phyloP scores from a whole-genome alignment of 2,113 vertebrate species.

The Maccullochella peelii region DNA sequence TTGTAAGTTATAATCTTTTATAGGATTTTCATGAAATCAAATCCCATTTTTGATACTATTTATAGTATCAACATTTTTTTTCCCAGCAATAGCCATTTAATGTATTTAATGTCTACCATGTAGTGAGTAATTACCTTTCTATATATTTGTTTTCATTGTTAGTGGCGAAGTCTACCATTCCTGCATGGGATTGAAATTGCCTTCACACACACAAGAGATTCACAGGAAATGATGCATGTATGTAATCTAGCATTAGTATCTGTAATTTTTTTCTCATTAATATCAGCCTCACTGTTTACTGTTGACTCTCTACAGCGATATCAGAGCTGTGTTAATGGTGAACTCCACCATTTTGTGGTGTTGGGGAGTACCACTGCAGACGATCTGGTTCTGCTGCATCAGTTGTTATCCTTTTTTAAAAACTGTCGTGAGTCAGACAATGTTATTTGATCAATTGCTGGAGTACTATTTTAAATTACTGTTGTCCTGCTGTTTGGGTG shows the following conservation, averaged over 20 bases:
- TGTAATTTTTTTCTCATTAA: not conserved
- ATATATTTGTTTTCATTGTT: not conserved
- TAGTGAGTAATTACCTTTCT: not conserved
- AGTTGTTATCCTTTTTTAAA: not conserved
- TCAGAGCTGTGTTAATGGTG: not conserved
- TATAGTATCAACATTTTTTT: not conserved
- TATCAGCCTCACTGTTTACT: not conserved
- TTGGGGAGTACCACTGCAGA: too few relatives aligned
- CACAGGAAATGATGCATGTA: not conserved
- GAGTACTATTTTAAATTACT: not conserved
- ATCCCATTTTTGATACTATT: not conserved
- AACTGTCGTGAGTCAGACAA: too few relatives aligned
- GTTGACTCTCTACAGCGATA: not conserved
- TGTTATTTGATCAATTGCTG: not conserved
- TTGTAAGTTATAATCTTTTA: not conserved
- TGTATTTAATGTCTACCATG: not conserved
- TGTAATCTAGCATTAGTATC: not conserved
- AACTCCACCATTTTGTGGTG: too few relatives aligned
- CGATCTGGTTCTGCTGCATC: not conserved
- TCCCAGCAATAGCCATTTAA: not conserved
- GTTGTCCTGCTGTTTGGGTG: not conserved
- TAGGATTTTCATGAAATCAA: not conserved
- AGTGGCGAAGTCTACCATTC: not conserved
- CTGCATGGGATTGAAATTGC: not conserved
- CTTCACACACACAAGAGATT: not conserved